phyloP scores from a whole-genome alignment of 2,113 vertebrate species.

The Myiopsitta monachus region DNA sequence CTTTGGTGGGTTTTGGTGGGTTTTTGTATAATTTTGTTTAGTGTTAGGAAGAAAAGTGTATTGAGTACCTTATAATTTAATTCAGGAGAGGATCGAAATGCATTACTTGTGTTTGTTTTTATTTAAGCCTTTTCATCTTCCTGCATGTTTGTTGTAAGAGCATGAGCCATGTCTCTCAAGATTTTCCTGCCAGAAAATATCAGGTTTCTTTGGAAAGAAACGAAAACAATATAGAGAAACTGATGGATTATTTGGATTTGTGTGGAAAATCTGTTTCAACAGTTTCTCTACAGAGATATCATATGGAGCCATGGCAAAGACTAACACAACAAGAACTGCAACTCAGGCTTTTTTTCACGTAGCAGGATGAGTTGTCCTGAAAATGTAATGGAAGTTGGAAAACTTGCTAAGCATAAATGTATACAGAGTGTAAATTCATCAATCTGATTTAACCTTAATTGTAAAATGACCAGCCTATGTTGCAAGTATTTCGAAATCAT shows the following conservation, averaged over 20 bases:
- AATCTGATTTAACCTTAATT: neutral
- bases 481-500: neutral
- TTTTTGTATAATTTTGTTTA: neutral
- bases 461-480: neutral
- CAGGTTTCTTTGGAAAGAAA: neutral
- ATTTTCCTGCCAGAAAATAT: neutral
- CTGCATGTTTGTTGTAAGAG: fast-evolving
- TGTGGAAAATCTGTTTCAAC: neutral
- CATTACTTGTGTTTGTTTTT: neutral
- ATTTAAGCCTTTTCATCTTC: neutral
- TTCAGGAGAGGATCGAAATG: neutral
- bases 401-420: neutral
- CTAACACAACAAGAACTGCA: neutral
- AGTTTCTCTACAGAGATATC: neutral
- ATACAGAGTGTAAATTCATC: neutral
- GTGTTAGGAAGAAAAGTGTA: neutral
- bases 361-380: neutral
- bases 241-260: neutral
- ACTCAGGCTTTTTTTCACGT: neutral
- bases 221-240: neutral
- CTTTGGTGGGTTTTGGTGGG: neutral
- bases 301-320: neutral
- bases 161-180: neutral
- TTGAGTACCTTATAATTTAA: neutral
- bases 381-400: neutral